Percentiles rank a stretch among this genome's conserved stretches.
Conservation (phyloP, 2,113 vertebrate genomes). For the Elachura formosa region DNA sequence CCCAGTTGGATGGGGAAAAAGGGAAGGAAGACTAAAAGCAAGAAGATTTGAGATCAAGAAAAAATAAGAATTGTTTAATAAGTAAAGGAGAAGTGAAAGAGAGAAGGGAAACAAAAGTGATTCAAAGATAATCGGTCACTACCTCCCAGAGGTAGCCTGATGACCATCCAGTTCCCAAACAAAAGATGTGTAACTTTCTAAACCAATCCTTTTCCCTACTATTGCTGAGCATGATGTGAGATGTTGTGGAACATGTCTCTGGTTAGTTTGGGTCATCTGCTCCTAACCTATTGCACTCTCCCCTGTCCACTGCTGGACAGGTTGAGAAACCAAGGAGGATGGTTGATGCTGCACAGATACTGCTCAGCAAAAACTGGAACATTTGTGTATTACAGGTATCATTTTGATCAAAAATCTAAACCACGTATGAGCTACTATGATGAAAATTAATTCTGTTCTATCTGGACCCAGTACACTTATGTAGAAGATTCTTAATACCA, state of each 20-base stretch:
- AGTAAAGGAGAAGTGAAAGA: background rate
- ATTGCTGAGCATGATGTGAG: background rate
- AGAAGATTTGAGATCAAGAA: background rate
- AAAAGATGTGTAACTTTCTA: background rate
- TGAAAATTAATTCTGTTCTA: background rate
- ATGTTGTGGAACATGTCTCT: background rate
- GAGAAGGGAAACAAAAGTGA: background rate
- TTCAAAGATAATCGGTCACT: background rate
- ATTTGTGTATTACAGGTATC: background rate
- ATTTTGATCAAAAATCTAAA: background rate
- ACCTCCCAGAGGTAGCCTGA: background rate
- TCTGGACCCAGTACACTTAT: background rate
- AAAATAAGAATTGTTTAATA: background rate
- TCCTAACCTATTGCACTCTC: rapidly evolving
- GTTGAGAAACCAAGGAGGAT: background rate
- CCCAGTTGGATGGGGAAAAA: background rate
- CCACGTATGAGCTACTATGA: background rate
- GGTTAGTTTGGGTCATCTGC: background rate
- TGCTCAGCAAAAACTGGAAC: background rate
- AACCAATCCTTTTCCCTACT: background rate
- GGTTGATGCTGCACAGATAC: background rate
- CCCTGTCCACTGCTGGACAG: background rate
- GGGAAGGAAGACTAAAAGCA: background rate
- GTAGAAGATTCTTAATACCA: background rate
- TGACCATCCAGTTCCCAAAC: background rate